Percentiles rank a stretch among this genome's conserved stretches.
These are phyloP conservation scores for Cheilosia vulpina DNA, from an alignment of 2,888 invertebrate species.

Conservation along the genomic window DNA sequence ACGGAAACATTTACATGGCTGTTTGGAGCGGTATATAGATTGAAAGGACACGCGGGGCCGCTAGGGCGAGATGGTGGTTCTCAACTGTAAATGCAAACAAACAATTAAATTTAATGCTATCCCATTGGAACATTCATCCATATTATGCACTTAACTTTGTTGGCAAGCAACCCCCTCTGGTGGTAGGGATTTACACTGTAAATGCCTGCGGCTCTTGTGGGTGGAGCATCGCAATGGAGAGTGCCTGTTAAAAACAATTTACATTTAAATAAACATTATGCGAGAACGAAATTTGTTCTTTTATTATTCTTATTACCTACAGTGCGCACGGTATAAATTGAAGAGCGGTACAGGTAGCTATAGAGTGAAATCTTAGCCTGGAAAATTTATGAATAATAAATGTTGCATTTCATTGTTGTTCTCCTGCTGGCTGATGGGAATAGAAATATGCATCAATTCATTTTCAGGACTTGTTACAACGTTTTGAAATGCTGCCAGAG, in stretches of 20 bases:
- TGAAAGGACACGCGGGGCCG: constrained; percentile 28
- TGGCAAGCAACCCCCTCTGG: constrained; percentile 9
- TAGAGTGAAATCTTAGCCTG: constrained; percentile 51
- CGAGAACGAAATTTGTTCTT: constrained; percentile 26
- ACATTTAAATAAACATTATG: constrained; percentile 68
- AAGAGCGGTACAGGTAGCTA: constrained; percentile 26
- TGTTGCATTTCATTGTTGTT: constrained; percentile 47
- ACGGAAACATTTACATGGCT: constrained; percentile 72
- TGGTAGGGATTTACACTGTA: constrained; percentile 20
- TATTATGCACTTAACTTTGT: constrained; percentile 62
- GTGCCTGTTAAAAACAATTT: constrained; percentile 59
- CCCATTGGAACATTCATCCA: constrained; percentile 65
- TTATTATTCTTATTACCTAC: constrained; percentile 16
- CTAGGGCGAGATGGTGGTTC: constrained; percentile 1
- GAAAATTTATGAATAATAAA: constrained; percentile 66
- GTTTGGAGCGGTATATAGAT: constrained; percentile 28
- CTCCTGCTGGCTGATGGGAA: not conserved
- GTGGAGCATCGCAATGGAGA: constrained; percentile 10
- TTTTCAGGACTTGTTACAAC: constrained; percentile 41
- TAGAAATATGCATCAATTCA: constrained; percentile 16
- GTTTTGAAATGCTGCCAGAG: constrained; percentile 3
- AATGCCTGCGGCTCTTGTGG: constrained; percentile 2
- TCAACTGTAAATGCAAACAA: constrained; percentile 70
- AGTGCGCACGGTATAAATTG: constrained; percentile 38
- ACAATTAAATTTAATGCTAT: constrained; percentile 73